Base-by-base conservation (phyloP, 2,888 invertebrate genomes). In the Halocaridina rubra region DNA sequence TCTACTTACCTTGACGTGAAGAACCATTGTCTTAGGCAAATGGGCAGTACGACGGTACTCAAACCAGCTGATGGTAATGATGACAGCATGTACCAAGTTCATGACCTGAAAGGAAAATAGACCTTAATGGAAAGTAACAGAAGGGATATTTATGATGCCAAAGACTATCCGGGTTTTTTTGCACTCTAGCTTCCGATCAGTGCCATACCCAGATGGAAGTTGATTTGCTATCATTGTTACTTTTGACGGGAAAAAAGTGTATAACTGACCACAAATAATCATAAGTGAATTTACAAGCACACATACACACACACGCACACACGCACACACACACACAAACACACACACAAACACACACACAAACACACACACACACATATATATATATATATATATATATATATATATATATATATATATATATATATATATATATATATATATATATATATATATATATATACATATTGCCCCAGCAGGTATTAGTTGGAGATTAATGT, bases 1-100 rank as follows among this genome's bases (percentile, higher is more conserved):
- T n/a, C n/a, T n/a, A n/a, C 7, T 76, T 76, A 80, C 80, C 72
- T 80, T 80, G 0, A 80, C 33, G 7, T 22, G 30, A 13, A 27
- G 22, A 22, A 71, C 71, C 27, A 27, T 61, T 16, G 72, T 80
- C 80, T 80, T 80, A n/a, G 80, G 80, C 27, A 80, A 59, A n/a
- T 80, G 72, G 2, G 61, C 80, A 2, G 80, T 72, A n/a, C 80
- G 71, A 7, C 80, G 67, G 19, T 80, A 80, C 57, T 30, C 19
- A 22, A 80, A 27, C 80, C 80, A 80, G 27, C 33, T 32, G 72
- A n/a, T 10, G 24, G 72, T 80, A 8, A 80, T 69, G n/a, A 80
- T 59, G 57, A 53, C 32, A n/a, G 80, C 80, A 32, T 80, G 59
- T 8, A 69, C 32, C 19, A 19, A n/a, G 32, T 67, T 80, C 72